Evolutionary conservation across 2,888 invertebrate genomes (phyloP).

Genomic region (Calameuta pallipes): DNA sequence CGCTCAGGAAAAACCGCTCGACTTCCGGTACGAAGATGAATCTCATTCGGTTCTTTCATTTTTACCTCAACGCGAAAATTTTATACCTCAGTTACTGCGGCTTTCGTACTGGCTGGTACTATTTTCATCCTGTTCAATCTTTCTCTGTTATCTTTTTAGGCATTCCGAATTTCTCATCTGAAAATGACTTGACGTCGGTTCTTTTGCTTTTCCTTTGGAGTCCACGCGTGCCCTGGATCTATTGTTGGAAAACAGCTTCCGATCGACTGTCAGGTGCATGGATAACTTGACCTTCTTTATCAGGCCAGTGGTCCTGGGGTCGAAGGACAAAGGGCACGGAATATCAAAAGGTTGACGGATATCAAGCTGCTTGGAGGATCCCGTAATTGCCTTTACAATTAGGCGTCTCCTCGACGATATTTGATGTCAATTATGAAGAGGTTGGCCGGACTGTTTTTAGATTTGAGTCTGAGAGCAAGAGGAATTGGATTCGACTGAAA

Average conservation of each 20-base stretch:
- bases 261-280: constrained; percentile 48
- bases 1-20: constrained; percentile 44
- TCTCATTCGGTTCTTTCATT: not conserved
- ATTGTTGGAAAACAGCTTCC: not conserved
- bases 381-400: constrained; percentile 55
- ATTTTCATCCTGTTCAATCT: not conserved
- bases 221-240: not conserved
- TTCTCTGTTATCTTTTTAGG: not conserved
- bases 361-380: constrained; percentile 12
- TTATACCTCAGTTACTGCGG: not conserved
- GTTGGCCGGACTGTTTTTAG: not conserved
- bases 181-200: not conserved
- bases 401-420: constrained; percentile 21
- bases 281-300: constrained; percentile 51
- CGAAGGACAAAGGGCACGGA: not conserved
- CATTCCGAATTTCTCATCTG: not conserved
- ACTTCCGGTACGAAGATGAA: constrained; percentile 31
- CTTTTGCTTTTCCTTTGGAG: not conserved
- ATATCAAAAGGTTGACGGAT: not conserved
- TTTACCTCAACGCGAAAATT: not conserved
- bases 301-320: not conserved
- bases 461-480: not conserved
- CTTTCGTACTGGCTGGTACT: not conserved
- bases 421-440: not conserved
- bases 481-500: not conserved